Base-by-base conservation (phyloP, 2,888 invertebrate genomes). In the Drosophila pseudotalamancana region DNA sequence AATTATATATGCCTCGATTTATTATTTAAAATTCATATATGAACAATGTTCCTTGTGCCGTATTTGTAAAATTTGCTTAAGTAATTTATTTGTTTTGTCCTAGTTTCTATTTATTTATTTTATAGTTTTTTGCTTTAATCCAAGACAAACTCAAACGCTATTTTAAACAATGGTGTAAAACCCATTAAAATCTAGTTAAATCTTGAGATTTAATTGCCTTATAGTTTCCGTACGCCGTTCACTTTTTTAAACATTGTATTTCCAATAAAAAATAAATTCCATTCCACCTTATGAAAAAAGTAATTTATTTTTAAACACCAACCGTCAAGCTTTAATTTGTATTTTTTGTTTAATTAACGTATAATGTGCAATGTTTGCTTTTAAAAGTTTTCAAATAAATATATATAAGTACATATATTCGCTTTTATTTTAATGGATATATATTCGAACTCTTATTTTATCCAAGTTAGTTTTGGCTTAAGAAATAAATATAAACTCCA, bases 21-120 rank as follows among this genome's bases (percentile, higher is more conserved):
- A 42, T 25, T 25, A 43, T 43, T 29, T 18, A 8, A 29, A 8
- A 16, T 43, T 61, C 60, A 39, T 64, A 55, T 48, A 31, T 32
- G 31, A 23, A 19, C 31, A 63, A 31, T 49, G 86, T 83, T 83
- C 79, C 84, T 83, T 76, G 79, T 80, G 86, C 66, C 86, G 86
- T 80, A 79, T 48, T 43, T 45, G 53, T 54, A 55, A 46, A 29
- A 18, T 37, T 57, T 40, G 46, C 27, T 32, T 72, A 59, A 74
- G 64, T 72, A 64, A 72, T 59, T 59, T 63, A 70, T 56, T 42
- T 42, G 32, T 53, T 18, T 55, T 54, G 6, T 46, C 54, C 27
- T 16, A 27, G 19, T n/a, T 29, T 37, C 37, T 21, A 42, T 23
- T 27, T 53, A 39, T 50, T 12, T n/a, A 21, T 18, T 6, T 12